Evolutionary conservation across 2,113 vertebrate species (phyloP).

Genomic region (Lates calcarifer): DNA sequence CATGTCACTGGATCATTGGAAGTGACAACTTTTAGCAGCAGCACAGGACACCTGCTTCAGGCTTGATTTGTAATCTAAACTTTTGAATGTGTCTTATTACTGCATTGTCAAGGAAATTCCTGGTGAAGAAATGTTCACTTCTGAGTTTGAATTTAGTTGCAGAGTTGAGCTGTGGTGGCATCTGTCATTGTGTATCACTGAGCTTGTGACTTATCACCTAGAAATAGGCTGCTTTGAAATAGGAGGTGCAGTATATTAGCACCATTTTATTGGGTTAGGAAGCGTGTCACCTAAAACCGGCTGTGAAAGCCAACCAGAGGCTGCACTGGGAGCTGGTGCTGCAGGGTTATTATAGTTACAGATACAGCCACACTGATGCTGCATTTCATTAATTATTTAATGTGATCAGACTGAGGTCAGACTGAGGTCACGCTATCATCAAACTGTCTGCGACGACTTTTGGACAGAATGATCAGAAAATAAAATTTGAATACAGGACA

Average conservation of each 20-base stretch:
- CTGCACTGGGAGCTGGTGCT: not conserved
- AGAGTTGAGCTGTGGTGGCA: not conserved
- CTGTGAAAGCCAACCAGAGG: not conserved
- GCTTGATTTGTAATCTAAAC: not conserved
- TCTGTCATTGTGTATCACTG: not conserved
- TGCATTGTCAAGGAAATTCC: not conserved
- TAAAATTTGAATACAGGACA: not conserved
- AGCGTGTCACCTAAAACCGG: slow-evolving; percentile 5
- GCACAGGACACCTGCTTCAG: slow-evolving; percentile 8
- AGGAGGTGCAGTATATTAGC: slow-evolving; percentile 8
- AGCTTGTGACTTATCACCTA: slow-evolving; percentile 29
- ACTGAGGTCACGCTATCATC: not conserved
- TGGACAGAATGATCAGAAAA: not conserved
- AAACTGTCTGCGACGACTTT: not conserved
- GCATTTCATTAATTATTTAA: not conserved
- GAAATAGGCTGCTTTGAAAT: slow-evolving; percentile 50
- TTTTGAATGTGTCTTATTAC: not conserved
- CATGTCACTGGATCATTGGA: slow-evolving; percentile 39
- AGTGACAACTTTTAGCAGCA: slow-evolving; percentile 1
- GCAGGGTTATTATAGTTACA: not conserved
- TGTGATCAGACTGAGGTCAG: not conserved
- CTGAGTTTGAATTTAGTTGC: not conserved
- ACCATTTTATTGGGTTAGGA: slow-evolving; percentile 28
- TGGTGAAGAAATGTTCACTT: not conserved
- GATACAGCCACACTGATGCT: not conserved